These are phyloP conservation scores for Semotilus atromaculatus DNA, from an alignment of 2,797 vertebrate species.

Conservation along the genomic window DNA sequence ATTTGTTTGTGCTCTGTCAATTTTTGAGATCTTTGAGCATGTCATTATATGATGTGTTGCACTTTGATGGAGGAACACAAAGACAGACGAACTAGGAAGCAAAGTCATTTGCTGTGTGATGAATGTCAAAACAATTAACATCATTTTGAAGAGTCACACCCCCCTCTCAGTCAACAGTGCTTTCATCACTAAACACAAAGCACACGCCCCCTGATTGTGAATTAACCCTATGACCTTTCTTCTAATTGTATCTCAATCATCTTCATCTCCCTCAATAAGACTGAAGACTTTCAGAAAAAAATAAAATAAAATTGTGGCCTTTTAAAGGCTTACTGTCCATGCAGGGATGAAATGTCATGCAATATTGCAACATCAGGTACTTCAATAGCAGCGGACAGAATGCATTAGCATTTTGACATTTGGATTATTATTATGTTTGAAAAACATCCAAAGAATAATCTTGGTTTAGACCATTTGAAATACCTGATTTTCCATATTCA, in stretches of 20 bases:
- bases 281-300: background rate
- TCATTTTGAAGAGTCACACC: constrained; percentile 29
- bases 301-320: background rate
- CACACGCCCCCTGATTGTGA: constrained; percentile 37
- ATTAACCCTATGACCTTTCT: constrained; percentile 57
- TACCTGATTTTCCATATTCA: constrained; percentile 51
- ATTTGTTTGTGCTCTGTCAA: background rate
- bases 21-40: background rate
- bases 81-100: constrained; percentile 5
- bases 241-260: constrained; percentile 15
- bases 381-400: constrained; percentile 44
- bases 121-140: constrained; percentile 45
- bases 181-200: constrained; percentile 47
- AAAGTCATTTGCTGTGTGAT: constrained; percentile 34
- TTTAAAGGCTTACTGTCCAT: constrained; percentile 57
- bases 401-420: constrained; percentile 28
- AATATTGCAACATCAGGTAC: constrained; percentile 52
- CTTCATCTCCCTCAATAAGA: background rate
- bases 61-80: constrained; percentile 27
- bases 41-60: background rate
- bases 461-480: constrained; percentile 20
- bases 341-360: constrained; percentile 42
- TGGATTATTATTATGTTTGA: constrained; percentile 20
- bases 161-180: constrained; percentile 59
- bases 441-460: constrained; percentile 4